These are phyloP conservation scores for Sus cebifrons DNA, from an alignment of 2,797 vertebrate species.

Conservation along the genomic window DNA sequence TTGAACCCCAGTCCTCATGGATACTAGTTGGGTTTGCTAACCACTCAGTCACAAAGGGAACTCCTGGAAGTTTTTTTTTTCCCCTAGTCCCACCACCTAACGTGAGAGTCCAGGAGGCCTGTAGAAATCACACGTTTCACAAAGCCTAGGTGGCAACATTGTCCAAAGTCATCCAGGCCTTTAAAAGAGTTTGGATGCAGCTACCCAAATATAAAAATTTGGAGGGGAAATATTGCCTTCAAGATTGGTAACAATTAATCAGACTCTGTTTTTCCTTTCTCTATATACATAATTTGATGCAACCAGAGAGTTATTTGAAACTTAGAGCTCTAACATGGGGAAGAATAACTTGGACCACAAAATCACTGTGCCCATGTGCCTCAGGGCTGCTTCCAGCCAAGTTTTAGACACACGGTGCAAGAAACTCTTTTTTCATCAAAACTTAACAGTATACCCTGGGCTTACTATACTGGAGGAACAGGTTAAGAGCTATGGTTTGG, in stretches of 20 bases:
- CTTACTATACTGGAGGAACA: background rate
- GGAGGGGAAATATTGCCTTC: background rate
- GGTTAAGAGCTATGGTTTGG: background rate
- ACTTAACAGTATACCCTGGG: background rate
- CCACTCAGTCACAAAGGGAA: too few relatives aligned
- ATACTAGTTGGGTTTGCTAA: too few relatives aligned
- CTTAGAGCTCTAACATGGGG: background rate
- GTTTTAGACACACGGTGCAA: background rate
- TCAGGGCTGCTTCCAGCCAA: background rate
- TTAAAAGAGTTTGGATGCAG: background rate
- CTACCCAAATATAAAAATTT: background rate
- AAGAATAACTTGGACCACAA: background rate
- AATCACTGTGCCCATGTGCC: background rate
- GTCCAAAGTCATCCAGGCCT: background rate
- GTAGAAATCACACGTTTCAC: background rate
- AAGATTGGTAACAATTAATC: background rate
- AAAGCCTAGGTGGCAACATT: background rate
- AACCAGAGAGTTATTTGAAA: background rate
- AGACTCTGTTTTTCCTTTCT: background rate
- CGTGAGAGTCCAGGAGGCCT: background rate
- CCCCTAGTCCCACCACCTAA: background rate
- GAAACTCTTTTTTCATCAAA: background rate
- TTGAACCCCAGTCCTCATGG: too few relatives aligned
- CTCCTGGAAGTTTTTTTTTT: background rate
- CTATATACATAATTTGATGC: background rate